Conservation (phyloP, 2,888 invertebrate species). For the Pammene fasciana region DNA sequence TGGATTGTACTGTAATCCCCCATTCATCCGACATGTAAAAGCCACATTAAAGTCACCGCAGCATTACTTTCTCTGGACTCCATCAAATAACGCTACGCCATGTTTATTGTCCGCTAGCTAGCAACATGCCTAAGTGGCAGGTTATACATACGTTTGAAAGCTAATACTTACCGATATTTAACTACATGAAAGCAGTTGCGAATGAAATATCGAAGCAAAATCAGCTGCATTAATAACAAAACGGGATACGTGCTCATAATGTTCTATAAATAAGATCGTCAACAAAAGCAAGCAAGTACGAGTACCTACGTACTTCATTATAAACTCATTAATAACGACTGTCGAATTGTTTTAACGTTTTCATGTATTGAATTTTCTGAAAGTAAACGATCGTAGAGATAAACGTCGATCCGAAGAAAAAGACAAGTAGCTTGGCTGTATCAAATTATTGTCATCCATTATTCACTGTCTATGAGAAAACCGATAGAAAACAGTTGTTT, state of each 20-base stretch:
- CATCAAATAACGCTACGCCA: conserved; percentile 28
- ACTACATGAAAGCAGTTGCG: not conserved
- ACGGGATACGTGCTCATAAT: not conserved
- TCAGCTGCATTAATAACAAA: not conserved
- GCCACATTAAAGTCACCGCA: conserved; percentile 67
- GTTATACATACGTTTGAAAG: not conserved
- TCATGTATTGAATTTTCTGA: not conserved
- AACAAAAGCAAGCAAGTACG: no score
- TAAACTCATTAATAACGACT: no score
- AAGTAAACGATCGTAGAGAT: no score
- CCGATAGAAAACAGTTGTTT: conserved; percentile 17
- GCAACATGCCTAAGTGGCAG: conserved; percentile 2
- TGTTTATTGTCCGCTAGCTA: conserved; percentile 27
- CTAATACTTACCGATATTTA: not conserved
- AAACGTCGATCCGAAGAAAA: not conserved
- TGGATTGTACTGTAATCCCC: conserved; percentile 33
- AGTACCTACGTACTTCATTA: no score
- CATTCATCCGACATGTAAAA: conserved; percentile 53
- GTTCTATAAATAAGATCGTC: not conserved
- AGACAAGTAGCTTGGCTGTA: conserved; percentile 11
- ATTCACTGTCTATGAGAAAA: conserved; percentile 30
- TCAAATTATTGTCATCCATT: conserved; percentile 38
- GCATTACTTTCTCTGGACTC: conserved; percentile 63
- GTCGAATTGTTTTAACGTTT: no score
- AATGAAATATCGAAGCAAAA: not conserved